These are phyloP conservation scores for Caranx ignobilis DNA, from an alignment of 2,113 vertebrate genomes.

Conservation along the genomic window DNA sequence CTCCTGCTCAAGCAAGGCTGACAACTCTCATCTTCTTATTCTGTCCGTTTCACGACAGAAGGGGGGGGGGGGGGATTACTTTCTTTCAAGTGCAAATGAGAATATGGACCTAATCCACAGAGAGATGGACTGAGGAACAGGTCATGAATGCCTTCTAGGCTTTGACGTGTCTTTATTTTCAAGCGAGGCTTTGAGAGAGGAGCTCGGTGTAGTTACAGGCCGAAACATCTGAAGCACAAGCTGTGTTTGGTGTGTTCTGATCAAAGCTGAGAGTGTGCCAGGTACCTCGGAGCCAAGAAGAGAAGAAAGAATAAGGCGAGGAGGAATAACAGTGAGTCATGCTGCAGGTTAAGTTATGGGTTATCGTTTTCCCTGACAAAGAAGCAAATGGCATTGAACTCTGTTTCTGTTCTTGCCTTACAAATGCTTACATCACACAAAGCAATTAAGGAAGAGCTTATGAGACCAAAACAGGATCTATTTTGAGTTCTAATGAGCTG, in stretches of 20 bases:
- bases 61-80: slow-evolving; percentile 55
- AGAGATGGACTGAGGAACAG: slow-evolving; percentile 56
- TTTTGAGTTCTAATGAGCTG: slow-evolving; percentile 57
- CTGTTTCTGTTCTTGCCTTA: slow-evolving; percentile 25
- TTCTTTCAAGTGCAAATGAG: slow-evolving; percentile 79
- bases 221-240: slow-evolving; percentile 34
- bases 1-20: slow-evolving; percentile 42
- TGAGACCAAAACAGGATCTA: slow-evolving; percentile 19
- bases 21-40: slow-evolving; percentile 66
- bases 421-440: slow-evolving; percentile 55
- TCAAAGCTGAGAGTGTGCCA: slow-evolving; percentile 52
- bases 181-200: slow-evolving; percentile 30
- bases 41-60: slow-evolving; percentile 52
- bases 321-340: slow-evolving; percentile 19
- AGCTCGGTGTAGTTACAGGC: slow-evolving; percentile 6
- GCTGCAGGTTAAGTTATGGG: slow-evolving; percentile 54
- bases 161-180: slow-evolving; percentile 49
- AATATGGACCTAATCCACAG: slow-evolving; percentile 68
- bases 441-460: slow-evolving; percentile 43
- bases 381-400: slow-evolving; percentile 27
- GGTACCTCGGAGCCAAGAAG: slow-evolving; percentile 20
- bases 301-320: slow-evolving; percentile 3
- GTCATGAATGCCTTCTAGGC: slow-evolving; percentile 42
- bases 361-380: slow-evolving; percentile 44
- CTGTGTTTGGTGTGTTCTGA: slow-evolving; percentile 33